Evolutionary conservation across 2,888 invertebrate species (phyloP).

Genomic region (Dilophus febrilis): DNA sequence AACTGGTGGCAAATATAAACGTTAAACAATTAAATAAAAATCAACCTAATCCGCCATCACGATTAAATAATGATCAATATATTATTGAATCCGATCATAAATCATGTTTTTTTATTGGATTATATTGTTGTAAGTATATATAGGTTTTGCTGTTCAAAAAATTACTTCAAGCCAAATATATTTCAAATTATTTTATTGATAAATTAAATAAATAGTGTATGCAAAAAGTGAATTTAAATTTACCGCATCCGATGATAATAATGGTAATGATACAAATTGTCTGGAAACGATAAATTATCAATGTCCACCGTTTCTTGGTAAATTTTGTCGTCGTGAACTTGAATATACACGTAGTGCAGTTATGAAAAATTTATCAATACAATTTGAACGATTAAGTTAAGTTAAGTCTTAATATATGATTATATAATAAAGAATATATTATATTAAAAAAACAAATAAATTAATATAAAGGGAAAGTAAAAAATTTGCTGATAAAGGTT

Average conservation of each 20-base stretch:
- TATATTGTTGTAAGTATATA: conserved; percentile 40
- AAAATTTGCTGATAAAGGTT: too few species aligned
- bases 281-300: conserved; percentile 41
- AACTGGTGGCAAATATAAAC: conserved; percentile 38
- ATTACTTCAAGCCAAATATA: neutral
- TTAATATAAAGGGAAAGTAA: neutral
- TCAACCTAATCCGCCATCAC: conserved; percentile 28
- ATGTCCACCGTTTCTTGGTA: conserved; percentile 40
- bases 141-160: too few species aligned
- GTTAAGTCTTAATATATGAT: conserved; percentile 1
- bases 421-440: neutral
- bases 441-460: too few species aligned
- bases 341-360: conserved; percentile 27
- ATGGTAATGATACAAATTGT: conserved; percentile 31
- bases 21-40: conserved; percentile 18
- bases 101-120: conserved; percentile 41
- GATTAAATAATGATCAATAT: conserved; percentile 24
- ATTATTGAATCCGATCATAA: conserved; percentile 43
- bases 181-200: neutral
- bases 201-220: conserved; percentile 30
- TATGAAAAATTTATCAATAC: conserved; percentile 24
- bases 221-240: conserved; percentile 45
- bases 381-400: conserved; percentile 10
- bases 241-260: conserved; percentile 23
- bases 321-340: conserved; percentile 39